Evolutionary conservation across 2,888 invertebrate species (phyloP), one percentile per base, ranked within the genome.

Genomic region (Tetanocera ferruginea): DNA sequence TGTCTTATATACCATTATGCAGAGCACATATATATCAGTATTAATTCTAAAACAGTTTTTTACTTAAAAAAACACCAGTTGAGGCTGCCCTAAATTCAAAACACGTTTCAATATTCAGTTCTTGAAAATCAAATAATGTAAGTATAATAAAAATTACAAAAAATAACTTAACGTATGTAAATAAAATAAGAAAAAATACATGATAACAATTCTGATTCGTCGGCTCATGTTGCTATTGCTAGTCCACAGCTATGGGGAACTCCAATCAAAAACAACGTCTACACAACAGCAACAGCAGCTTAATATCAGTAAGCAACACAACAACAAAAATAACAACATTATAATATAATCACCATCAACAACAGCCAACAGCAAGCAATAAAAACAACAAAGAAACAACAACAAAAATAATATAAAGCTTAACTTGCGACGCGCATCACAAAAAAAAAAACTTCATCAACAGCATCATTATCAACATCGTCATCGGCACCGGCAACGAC

Each of bases 161-260:
- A n/a, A n/a, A n/a, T n/a, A n/a, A n/a, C n/a, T n/a, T n/a, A n/a
- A n/a, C n/a, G 31, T 31, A 31, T 3, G 31, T 31, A 31, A 5
- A 5, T 4, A 5, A 4, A 5, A 1, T 43, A 43, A 11, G 14
- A 4, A 43, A 43, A 11, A 11, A 11, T 43, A 43, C 14, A 43
- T 43, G n/a, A 52, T 51, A 64, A 51, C 74, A 64, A 74, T 43
- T 64, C 74, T 74, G 74, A 74, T 74, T 74, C 74, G 74, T 62
- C 74, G 28, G 52, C 17, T 62, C 5, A 8, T 51, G 19, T n/a
- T 31, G 51, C 57, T 52, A 19, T n/a, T 34, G 57, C 37, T 23
- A 19, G 17, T 51, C 25, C 51, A 34, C 62, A 25, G 62, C 64
- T 64, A 5, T n/a, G n/a, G 55, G 5, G 11, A 51, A 74, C 51